These are phyloP conservation scores for Parazoanthus swiftii DNA, from an alignment of 92 coral and sea anemone genomes.

Conservation along the genomic window DNA sequence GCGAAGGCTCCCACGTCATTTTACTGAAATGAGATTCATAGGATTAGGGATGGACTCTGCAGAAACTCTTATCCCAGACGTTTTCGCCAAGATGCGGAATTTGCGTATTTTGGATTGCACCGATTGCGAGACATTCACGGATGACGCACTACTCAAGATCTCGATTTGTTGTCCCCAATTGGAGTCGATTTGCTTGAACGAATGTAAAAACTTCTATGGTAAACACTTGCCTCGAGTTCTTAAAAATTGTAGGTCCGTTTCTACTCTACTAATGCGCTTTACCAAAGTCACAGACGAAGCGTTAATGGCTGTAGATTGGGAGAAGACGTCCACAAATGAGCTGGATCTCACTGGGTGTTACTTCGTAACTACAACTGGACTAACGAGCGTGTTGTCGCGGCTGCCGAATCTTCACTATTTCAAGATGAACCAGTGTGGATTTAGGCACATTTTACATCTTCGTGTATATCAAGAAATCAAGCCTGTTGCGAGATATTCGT, in stretches of 20 bases:
- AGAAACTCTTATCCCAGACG: constrained; percentile 82
- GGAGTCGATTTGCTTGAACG: constrained; percentile 96
- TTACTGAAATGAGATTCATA: constrained; percentile 89
- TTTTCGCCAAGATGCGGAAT: constrained; percentile 93
- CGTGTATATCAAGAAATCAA: constrained; percentile 94
- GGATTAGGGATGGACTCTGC: constrained; percentile 96
- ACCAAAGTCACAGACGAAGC: constrained; percentile 90
- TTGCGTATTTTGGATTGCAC: constrained; percentile 90
- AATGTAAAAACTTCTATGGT: constrained; percentile 95
- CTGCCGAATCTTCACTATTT: constrained; percentile 88
- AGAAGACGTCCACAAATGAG: constrained; percentile 76
- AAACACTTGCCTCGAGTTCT: constrained; percentile 78
- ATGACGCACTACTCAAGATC: constrained; percentile 89
- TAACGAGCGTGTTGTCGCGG: constrained; percentile 83
- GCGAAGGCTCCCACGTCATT: constrained; percentile 97
- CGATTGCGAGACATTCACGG: constrained; percentile 87
- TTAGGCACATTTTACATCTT: constrained; percentile 91
- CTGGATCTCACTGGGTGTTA: constrained; percentile 98
- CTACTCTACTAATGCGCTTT: constrained; percentile 92
- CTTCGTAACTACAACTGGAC: constrained; percentile 95
- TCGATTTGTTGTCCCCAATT: constrained; percentile 89
- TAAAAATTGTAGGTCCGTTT: constrained; percentile 71
- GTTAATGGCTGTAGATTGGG: constrained; percentile 93
- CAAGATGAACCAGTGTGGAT: constrained; percentile 99
- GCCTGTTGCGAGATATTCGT: constrained; percentile 74